Conservation (phyloP, 2,797 vertebrate species). For the Limosa lapponica region DNA sequence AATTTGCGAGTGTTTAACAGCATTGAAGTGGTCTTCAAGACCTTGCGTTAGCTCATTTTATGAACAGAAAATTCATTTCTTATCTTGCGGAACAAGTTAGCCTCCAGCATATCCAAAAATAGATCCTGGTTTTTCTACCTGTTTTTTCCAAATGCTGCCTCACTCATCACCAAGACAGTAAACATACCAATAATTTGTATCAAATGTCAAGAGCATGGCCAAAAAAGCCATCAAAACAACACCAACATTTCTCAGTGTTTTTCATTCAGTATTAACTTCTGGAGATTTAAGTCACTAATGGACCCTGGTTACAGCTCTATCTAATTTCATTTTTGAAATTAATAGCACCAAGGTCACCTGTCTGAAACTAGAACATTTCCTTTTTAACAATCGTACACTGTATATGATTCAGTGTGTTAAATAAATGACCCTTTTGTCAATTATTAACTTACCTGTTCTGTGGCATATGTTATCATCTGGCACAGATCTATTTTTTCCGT, state of each 20-base stretch:
- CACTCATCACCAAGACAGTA: not conserved
- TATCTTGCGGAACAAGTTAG: not conserved
- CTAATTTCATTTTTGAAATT: not conserved
- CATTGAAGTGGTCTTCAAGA: not conserved
- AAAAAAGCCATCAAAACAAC: not conserved
- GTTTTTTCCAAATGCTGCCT: not conserved
- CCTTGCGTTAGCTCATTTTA: not conserved
- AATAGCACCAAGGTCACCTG: not conserved
- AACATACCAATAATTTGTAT: not conserved
- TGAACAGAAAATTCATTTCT: not conserved
- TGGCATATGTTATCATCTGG: slow-evolving; percentile 52
- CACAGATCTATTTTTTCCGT: slow-evolving; percentile 65
- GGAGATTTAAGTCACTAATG: not conserved
- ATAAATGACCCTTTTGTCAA: slow-evolving; percentile 46
- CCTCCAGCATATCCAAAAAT: not conserved
- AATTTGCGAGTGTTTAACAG: not conserved
- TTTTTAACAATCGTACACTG: not conserved
- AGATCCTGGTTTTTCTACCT: not conserved
- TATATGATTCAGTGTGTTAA: slow-evolving; percentile 7
- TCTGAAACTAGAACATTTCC: not conserved
- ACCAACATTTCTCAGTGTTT: not conserved
- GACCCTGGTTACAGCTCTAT: not conserved
- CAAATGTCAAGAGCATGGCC: not conserved
- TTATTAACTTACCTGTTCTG: slow-evolving; percentile 62
- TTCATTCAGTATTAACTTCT: not conserved